These are phyloP conservation scores for Microchrysa polita DNA, from an alignment of 2,888 invertebrate genomes.

Conservation along the genomic window DNA sequence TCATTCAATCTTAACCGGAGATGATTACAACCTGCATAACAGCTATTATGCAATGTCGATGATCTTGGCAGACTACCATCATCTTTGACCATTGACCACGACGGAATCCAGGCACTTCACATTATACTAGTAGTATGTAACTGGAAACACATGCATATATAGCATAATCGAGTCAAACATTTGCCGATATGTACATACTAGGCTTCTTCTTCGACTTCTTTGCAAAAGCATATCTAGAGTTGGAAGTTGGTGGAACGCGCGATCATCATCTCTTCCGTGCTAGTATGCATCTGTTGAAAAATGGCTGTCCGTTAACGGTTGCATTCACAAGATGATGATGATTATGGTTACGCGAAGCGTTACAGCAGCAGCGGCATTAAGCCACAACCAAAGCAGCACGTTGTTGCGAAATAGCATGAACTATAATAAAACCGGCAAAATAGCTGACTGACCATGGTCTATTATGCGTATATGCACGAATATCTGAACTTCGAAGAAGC, in stretches of 20 bases:
- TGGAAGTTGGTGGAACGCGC: not conserved
- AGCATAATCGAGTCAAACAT: not conserved
- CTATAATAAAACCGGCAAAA: not conserved
- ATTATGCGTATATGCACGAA: not conserved
- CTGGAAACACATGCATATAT: too few species aligned
- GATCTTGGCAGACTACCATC: slow-evolving; percentile 15
- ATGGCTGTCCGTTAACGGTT: slow-evolving; percentile 21
- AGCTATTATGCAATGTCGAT: slow-evolving; percentile 13
- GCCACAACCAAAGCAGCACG: not conserved
- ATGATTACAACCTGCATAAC: not conserved
- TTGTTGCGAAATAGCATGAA: not conserved
- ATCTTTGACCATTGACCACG: slow-evolving; percentile 24
- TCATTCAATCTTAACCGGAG: too few species aligned
- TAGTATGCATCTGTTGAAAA: not conserved
- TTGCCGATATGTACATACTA: not conserved
- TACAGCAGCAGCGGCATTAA: not conserved
- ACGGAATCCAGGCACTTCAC: not conserved
- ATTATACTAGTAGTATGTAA: too few species aligned
- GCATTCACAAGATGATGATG: slow-evolving; percentile 15
- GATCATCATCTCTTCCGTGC: too few species aligned
- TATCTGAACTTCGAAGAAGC: not conserved
- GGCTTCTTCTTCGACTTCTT: not conserved
- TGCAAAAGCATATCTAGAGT: too few species aligned
- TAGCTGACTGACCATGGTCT: slow-evolving; percentile 19
- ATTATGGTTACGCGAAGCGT: not conserved